Conservation (phyloP, 2,113 vertebrate genomes). For the Zootoca vivipara region DNA sequence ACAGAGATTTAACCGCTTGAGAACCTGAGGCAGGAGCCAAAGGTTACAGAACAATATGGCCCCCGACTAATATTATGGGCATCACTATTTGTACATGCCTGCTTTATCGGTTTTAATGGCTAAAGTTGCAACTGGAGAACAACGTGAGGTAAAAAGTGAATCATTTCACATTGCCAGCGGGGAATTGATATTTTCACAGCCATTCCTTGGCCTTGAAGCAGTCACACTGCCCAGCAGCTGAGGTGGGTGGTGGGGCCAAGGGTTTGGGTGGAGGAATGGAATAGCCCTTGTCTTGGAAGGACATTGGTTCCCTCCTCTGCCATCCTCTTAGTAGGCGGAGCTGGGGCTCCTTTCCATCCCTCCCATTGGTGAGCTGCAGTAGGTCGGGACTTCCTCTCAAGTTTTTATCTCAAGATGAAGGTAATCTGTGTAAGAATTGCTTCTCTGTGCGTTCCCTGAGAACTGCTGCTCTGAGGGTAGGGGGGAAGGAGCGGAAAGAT, state of each 20-base stretch:
- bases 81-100: no score
- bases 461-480: constrained; percentile 24
- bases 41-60: no score
- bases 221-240: constrained; percentile 53
- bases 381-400: constrained; percentile 58
- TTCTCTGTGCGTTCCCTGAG: constrained; percentile 55
- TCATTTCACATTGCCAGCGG: constrained; percentile 35
- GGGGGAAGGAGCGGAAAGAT: constrained; percentile 59
- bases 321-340: constrained; percentile 55
- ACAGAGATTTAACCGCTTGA: no score
- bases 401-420: constrained; percentile 64
- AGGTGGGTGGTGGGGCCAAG: background rate
- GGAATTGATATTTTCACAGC: constrained; percentile 54
- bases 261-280: background rate
- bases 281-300: constrained; percentile 23
- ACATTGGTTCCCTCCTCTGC: constrained; percentile 48
- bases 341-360: constrained; percentile 9
- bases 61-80: no score
- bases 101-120: no score
- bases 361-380: constrained; percentile 67
- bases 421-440: constrained; percentile 72
- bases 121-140: background rate
- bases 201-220: constrained; percentile 41
- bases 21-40: no score
- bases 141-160: constrained; percentile 20